A percentile compares a stretch with the other conserved stretches of the same genome.
phyloP scores from a whole-genome alignment of 1,140 invertebrate species.

The Trachymyrmex septentrionalis region DNA sequence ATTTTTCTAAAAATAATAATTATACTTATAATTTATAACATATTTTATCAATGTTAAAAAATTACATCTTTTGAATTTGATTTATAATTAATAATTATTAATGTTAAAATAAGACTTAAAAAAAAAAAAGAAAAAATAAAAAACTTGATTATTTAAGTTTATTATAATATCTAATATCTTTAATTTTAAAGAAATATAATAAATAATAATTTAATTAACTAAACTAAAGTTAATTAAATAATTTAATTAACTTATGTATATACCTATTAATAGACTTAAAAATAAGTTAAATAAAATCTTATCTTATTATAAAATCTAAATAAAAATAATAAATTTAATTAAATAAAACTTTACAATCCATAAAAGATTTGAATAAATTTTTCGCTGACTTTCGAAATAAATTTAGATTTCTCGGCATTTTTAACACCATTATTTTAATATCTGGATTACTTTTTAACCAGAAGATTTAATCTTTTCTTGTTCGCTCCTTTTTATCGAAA shows the following conservation, averaged over 20 bases:
- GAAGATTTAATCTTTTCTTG: conserved; percentile 3
- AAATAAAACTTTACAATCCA: neutral
- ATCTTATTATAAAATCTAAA: neutral
- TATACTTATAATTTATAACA: neutral
- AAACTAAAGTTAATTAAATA: no score
- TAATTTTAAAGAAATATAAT: neutral
- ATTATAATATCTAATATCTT: neutral
- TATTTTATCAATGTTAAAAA: neutral
- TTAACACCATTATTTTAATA: neutral
- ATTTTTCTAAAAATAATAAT: neutral
- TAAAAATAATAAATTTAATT: neutral
- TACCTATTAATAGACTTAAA: no score
- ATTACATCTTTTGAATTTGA: neutral
- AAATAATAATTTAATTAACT: neutral
- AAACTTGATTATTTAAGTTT: neutral
- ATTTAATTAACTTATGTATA: no score
- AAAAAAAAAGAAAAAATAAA: neutral
- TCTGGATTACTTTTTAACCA: neutral
- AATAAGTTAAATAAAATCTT: neutral
- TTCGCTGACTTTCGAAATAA: neutral
- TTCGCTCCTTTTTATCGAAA: conserved; percentile 8
- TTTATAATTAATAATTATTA: neutral
- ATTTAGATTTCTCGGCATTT: neutral
- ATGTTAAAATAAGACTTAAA: neutral
- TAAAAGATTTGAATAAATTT: neutral